Base-by-base conservation (phyloP, 1,140 invertebrate species). In the Leptonema lineaticorne region DNA sequence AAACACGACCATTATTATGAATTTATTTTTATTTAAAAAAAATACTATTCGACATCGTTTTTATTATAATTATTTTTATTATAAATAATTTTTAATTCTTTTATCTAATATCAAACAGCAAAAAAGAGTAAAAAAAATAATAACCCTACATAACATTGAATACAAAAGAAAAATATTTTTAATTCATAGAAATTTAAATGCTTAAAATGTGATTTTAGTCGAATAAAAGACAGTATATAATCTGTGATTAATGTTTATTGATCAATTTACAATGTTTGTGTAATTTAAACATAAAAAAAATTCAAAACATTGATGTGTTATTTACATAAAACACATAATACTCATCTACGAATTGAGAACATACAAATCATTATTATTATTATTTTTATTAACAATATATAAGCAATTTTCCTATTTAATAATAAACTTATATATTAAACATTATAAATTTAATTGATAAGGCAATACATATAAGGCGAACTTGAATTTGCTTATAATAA, bases 191-290 rank as follows among this genome's bases (percentile, higher is more conserved):
- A n/a, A n/a, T n/a, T n/a, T n/a, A n/a, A n/a, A n/a, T n/a, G n/a
- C n/a, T n/a, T n/a, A n/a, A n/a, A n/a, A n/a, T n/a, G n/a, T n/a
- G n/a, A n/a, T n/a, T n/a, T n/a, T n/a, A n/a, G n/a, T n/a, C n/a
- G n/a, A n/a, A n/a, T n/a, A n/a, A n/a, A 41, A 41, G 16, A 41
- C 37, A 41, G 9, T 26, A 53, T 11, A 14, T 26, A 24, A 2
- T 26, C 9, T 53, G 50, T 26, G 50, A 53, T 26, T 7, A 22
- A 53, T 53, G 9, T 11, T 53, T 53, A 53, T 53, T 53, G 24
- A 53, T 53, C 27, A 53, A 53, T 53, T 53, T 53, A 53, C 24
- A 53, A 53, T 53, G 50, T 53, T 7, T 53, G 50, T 53, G 46
- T 50, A 4, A 22, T 41, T 41, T 26, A 26, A 16, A 50, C 9